Conservation (phyloP, 2,113 vertebrate genomes). For the Rostratula benghalensis region DNA sequence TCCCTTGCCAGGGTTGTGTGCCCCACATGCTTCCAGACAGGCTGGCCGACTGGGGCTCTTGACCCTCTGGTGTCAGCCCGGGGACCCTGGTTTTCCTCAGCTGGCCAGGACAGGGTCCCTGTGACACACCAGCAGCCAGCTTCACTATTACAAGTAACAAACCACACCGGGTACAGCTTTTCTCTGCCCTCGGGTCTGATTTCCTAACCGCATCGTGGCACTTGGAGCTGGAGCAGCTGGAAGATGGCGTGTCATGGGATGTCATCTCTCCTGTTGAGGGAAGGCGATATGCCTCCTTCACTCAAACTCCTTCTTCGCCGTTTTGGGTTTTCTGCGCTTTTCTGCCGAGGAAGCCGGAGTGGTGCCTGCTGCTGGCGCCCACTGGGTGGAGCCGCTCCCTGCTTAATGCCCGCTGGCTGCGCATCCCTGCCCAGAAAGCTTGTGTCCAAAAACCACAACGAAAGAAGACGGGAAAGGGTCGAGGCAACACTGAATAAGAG, state of each 20-base stretch:
- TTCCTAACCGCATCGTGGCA: background rate
- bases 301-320: background rate
- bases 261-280: background rate
- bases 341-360: background rate
- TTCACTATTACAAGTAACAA: background rate
- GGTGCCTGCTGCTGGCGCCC: background rate
- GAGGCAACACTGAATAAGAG: background rate
- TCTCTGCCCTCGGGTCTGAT: background rate
- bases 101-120: background rate
- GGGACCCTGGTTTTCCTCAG: fast-evolving
- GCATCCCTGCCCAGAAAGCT: fast-evolving
- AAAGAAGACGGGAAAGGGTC: background rate
- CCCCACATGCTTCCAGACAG: background rate
- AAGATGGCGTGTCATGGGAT: background rate
- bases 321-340: fast-evolving
- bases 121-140: background rate
- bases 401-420: background rate
- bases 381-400: slow-evolving; percentile 55
- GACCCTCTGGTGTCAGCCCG: fast-evolving
- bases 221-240: background rate
- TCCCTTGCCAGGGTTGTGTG: background rate
- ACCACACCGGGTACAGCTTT: background rate
- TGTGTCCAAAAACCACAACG: background rate
- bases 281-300: background rate
- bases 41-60: fast-evolving